Percentiles rank a stretch among this genome's conserved stretches.
Evolutionary conservation across 2,888 invertebrate genomes (phyloP).

Genomic region (Eupithecia pulchellata): DNA sequence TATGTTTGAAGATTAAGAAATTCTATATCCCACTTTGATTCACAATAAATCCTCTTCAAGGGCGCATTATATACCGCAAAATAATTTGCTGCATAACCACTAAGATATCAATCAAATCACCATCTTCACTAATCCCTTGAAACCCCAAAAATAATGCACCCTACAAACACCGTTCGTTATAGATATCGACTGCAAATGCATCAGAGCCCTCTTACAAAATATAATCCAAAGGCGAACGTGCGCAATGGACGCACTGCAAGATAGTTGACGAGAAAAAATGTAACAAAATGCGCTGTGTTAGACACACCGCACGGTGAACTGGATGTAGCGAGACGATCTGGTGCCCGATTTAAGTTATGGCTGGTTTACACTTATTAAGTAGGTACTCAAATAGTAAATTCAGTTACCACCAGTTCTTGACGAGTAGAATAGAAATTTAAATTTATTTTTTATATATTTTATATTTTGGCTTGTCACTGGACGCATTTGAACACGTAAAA

Average conservation of each 20-base stretch:
- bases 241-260: not conserved
- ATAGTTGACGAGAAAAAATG: too few relatives aligned
- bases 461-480: too few relatives aligned
- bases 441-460: too few relatives aligned
- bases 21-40: not conserved
- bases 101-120: slow-evolving; percentile 51
- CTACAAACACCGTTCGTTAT: slow-evolving; percentile 14
- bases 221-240: not conserved
- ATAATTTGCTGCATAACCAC: slow-evolving; percentile 32
- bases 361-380: too few relatives aligned
- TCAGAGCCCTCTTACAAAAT: slow-evolving; percentile 29
- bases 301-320: too few relatives aligned
- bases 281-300: too few relatives aligned
- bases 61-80: not conserved
- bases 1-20: not conserved
- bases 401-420: too few relatives aligned
- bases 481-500: too few relatives aligned
- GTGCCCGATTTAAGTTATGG: too few relatives aligned
- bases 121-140: slow-evolving; percentile 49
- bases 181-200: not conserved
- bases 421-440: too few relatives aligned
- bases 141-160: slow-evolving; percentile 45
- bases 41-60: not conserved
- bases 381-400: too few relatives aligned
- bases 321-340: too few relatives aligned